These are phyloP conservation scores for Oeneis ivallda DNA, from an alignment of 2,888 invertebrate species.

Conservation along the genomic window DNA sequence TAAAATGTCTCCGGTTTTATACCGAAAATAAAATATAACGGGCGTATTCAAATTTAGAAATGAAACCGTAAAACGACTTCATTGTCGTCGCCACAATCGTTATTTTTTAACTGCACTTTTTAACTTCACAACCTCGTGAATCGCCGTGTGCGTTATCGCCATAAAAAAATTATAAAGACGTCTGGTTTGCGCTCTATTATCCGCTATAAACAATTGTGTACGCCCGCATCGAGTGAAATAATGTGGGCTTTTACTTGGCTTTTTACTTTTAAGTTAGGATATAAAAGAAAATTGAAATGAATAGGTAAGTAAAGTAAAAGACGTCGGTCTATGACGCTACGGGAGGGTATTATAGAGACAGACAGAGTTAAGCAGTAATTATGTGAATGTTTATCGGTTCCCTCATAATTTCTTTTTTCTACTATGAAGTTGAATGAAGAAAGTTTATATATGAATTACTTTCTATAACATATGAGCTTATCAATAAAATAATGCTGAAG, in stretches of 20 bases:
- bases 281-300: slow-evolving; percentile 23
- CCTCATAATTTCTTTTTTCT: no score
- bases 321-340: neutral
- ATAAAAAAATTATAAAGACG: slow-evolving; percentile 34
- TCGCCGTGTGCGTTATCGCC: slow-evolving; percentile 31
- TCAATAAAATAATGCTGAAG: no score
- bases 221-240: slow-evolving; percentile 37
- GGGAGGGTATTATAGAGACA: no score
- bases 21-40: slow-evolving; percentile 17
- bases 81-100: slow-evolving; percentile 33
- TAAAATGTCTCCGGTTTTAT: slow-evolving; percentile 18
- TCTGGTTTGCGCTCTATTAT: slow-evolving; percentile 27
- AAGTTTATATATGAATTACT: no score
- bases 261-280: slow-evolving; percentile 26
- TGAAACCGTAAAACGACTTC: slow-evolving; percentile 33
- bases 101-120: slow-evolving; percentile 29
- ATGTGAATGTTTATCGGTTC: no score
- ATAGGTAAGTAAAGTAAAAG: neutral
- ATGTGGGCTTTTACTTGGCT: slow-evolving; percentile 26
- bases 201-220: slow-evolving; percentile 32
- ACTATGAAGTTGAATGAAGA: no score
- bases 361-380: no score
- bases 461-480: no score
- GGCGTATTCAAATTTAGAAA: slow-evolving; percentile 26
- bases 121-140: slow-evolving; percentile 24